Base-by-base conservation (phyloP, 2,888 invertebrate genomes). In the Machimus rusticus region DNA sequence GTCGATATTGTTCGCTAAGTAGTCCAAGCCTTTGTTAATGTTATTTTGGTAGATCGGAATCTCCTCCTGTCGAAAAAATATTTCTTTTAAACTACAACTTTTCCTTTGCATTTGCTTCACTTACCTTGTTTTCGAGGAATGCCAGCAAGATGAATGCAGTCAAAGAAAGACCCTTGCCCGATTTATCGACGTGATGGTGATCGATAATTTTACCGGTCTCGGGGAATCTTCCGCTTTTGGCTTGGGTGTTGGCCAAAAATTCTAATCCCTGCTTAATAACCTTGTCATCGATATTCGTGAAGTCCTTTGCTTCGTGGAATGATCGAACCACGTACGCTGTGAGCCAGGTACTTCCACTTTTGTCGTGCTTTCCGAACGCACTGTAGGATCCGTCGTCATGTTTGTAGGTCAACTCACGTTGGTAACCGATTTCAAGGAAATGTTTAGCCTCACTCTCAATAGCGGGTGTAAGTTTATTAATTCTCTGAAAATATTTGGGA, bases 321-420 rank as follows among this genome's bases (percentile, higher is more conserved):
- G 96, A 95, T 89, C 96, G 94, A 0, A 95, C 94, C 0, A 97
- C 97, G 91, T 98, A 98, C 0, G 98, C 97, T 1, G 98, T 97
- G 88, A 98, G 93, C 97, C 96, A 96, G 1, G 95, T 95, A 57
- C 97, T 97, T 0, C 97, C 95, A 0, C 93, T 91, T 0, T 93
- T 90, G 90, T 95, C 95, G 0, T 94, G 93, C 6, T 95, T 93
- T 0, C 97, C 97, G 90, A 97, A 97, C 0, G 97, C 96, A 74
- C 97, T 96, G 92, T 96, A 97, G 0, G 97, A 97, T 0, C 97
- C 97, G 87, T 96, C 95, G 0, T 94, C 93, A 89, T 96, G 96
- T 76, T 94, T 93, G 91, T 96, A 97, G 87, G 95, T 96, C 88
- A 97, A 92, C 90, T 97, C 96, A 9, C 96, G 94, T 90, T 96